These are phyloP conservation scores for Ectemnius lituratus DNA, from an alignment of 2,888 invertebrate species.

Conservation along the genomic window DNA sequence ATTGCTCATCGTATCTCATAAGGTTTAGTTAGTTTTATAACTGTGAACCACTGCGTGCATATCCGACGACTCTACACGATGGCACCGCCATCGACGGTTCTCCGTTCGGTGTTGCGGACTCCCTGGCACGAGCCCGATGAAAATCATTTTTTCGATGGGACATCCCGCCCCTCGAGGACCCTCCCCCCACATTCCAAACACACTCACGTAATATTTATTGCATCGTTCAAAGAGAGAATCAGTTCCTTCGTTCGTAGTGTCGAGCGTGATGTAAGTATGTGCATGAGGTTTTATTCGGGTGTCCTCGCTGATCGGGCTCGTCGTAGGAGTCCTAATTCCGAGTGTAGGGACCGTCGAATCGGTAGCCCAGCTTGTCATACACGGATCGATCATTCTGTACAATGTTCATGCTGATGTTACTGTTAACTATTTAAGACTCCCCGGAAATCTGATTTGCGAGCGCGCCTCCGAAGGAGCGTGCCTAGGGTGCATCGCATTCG, in stretches of 20 bases:
- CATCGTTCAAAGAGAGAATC: constrained; percentile 32
- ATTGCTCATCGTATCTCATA: constrained; percentile 76
- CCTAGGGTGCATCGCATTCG: constrained; percentile 15
- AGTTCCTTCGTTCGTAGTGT: constrained; percentile 40
- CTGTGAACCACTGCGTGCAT: constrained; percentile 69
- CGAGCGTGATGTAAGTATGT: constrained; percentile 2
- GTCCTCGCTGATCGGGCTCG: constrained; percentile 24
- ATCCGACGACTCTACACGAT: constrained; percentile 49
- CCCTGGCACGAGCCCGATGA: constrained; percentile 31
- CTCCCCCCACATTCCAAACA: constrained; percentile 41
- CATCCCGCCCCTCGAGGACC: constrained; percentile 37
- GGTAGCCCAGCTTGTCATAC: constrained; percentile 50
- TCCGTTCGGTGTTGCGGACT: constrained; percentile 15
- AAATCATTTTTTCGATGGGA: constrained; percentile 38
- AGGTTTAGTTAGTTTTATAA: constrained; percentile 76
- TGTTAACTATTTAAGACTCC: constrained; percentile 61
- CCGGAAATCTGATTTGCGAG: constrained; percentile 32
- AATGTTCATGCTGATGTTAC: constrained; percentile 63
- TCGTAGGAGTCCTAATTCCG: constrained; percentile 29
- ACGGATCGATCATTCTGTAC: constrained; percentile 63
- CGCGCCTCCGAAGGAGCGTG: constrained; percentile 27
- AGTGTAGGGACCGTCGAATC: constrained; percentile 33
- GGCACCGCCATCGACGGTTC: constrained; percentile 28
- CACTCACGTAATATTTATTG: constrained; percentile 29
- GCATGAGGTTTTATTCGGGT: too few species aligned